Evolutionary conservation across 2,888 invertebrate genomes (phyloP).

Genomic region (Silvanus unidentatus): DNA sequence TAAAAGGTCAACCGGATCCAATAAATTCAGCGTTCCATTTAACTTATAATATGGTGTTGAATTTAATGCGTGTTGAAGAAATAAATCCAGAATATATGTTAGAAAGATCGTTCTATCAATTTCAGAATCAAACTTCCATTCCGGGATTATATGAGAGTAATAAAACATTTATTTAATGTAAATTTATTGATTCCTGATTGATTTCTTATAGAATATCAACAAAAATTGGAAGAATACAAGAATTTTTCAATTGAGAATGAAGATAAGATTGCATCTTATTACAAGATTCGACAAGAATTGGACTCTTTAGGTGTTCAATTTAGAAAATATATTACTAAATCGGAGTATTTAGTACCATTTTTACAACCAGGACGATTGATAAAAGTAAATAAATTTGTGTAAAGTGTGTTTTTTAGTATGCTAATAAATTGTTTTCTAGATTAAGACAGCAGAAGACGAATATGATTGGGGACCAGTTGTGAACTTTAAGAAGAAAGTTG

Average conservation of each 20-base stretch:
- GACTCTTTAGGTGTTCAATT: constrained; percentile 70
- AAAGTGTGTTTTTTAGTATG: neutral
- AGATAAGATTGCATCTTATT: constrained; percentile 71
- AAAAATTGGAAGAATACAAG: constrained; percentile 61
- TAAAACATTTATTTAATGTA: constrained; percentile 3
- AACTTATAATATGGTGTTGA: constrained; percentile 98
- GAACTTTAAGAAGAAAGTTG: constrained; percentile 63
- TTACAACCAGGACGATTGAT: constrained; percentile 90
- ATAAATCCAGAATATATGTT: constrained; percentile 99
- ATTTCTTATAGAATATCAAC: constrained; percentile 36
- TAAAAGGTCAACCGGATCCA: constrained; percentile 86
- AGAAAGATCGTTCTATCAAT: constrained; percentile 96
- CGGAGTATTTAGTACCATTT: constrained; percentile 87
- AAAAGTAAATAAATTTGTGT: constrained; percentile 57
- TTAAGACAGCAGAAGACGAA: constrained; percentile 75
- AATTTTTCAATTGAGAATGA: constrained; percentile 66
- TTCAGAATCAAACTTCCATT: constrained; percentile 95
- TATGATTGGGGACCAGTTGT: constrained; percentile 97
- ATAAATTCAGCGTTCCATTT: constrained; percentile 98
- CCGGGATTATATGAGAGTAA: constrained; percentile 82
- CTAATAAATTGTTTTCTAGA: constrained; percentile 45
- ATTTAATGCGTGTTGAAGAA: constrained; percentile 94
- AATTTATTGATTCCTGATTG: too few species aligned
- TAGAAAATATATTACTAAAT: constrained; percentile 71
- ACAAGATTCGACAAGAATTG: constrained; percentile 76